Evolutionary conservation across 1,140 invertebrate genomes (phyloP).

Genomic region (Drosophila albomicans): DNA sequence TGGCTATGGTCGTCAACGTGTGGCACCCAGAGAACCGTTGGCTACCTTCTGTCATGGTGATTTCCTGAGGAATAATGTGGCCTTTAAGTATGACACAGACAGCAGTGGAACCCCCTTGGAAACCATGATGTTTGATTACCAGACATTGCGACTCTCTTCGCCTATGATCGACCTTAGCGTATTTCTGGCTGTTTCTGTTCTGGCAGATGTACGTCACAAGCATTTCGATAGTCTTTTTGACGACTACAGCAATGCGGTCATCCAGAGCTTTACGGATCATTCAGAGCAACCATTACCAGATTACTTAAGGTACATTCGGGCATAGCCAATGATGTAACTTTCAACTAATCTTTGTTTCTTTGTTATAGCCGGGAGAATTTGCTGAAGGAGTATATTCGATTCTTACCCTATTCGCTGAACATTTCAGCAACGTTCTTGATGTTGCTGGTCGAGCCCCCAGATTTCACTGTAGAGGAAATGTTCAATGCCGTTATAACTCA

Average conservation of each 20-base stretch:
- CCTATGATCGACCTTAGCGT: slow-evolving; percentile 77
- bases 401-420: slow-evolving; percentile 61
- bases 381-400: slow-evolving; percentile 71
- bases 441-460: slow-evolving; percentile 56
- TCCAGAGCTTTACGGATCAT: slow-evolving; percentile 45
- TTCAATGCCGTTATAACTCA: slow-evolving; percentile 9
- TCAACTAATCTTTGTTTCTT: neutral
- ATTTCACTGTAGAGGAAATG: slow-evolving; percentile 39
- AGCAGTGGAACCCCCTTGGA: slow-evolving; percentile 54
- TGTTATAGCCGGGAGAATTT: slow-evolving; percentile 52
- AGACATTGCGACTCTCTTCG: slow-evolving; percentile 72
- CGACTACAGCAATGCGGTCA: slow-evolving; percentile 62
- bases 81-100: slow-evolving; percentile 67
- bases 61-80: slow-evolving; percentile 81
- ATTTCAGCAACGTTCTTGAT: slow-evolving; percentile 61
- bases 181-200: slow-evolving; percentile 63
- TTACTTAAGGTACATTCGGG: slow-evolving; percentile 56
- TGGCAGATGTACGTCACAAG: slow-evolving; percentile 57
- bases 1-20: slow-evolving; percentile 49
- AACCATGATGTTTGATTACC: slow-evolving; percentile 84
- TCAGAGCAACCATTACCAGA: slow-evolving; percentile 51
- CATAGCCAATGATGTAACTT: neutral
- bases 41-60: slow-evolving; percentile 80
- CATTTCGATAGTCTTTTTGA: slow-evolving; percentile 75
- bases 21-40: slow-evolving; percentile 68